Base-by-base conservation (phyloP, 2,888 invertebrate genomes). In the Myopa testacea region DNA sequence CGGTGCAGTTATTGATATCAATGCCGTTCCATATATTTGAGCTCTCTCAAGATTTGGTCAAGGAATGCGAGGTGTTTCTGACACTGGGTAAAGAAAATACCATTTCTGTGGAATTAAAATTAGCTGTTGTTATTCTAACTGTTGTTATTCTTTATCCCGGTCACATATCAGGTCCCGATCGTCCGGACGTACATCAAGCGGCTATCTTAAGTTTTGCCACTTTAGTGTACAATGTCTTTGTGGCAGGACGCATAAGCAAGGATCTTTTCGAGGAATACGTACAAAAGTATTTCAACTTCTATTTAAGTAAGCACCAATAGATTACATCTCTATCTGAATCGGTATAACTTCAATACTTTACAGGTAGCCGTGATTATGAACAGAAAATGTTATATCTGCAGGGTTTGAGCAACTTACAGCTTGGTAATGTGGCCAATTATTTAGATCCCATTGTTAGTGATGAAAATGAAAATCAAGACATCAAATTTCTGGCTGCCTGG, bases 341-440 rank as follows among this genome's bases (percentile, higher is more conserved):
- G 2, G 26, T 65, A 19, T 37, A 34, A 52, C 2, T 60, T 62
- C 38, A 71, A 10, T 16, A 52, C 16, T 76, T 76, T 79, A 81
- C 86, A 93, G 94, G 92, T 81, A 93, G 92, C 70, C 91, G 92
- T 0, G 91, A 92, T 82, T 94, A 94, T 81, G 90, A 92, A 78
- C 92, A 93, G 81, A 92, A 94, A 79, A 92, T 94, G 92, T 87
- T 94, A 4, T 94, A 93, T 91, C 89, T 94, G 0, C 93, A 94
- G 86, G 94, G 93, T 0, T 87, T 94, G 0, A 92, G 93, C 80
- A 95, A 94, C 82, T 89, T 93, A 76, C 92, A 92, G 81, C 83
- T 92, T 40, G 91, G 91, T 6, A 90, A 91, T 83, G 92, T 92
- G 4, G 88, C 90, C 50, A 90, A 90, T 71, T 91, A 91, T 82